Evolutionary conservation across 2,888 invertebrate genomes (phyloP), one percentile per base, ranked within the genome.

Genomic region (Orthosia gracilis): DNA sequence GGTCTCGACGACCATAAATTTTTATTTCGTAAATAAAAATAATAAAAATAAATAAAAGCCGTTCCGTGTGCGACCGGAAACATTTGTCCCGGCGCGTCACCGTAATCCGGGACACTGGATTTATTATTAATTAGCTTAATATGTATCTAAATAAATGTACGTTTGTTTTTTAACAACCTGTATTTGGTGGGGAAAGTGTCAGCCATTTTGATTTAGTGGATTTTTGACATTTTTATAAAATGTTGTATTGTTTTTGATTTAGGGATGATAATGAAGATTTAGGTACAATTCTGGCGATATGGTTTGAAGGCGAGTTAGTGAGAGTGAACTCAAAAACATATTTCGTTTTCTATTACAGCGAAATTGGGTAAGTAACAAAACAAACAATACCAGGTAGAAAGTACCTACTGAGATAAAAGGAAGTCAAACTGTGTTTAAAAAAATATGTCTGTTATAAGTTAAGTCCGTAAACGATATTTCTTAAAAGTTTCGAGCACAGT

Each of bases 51-150:
- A 94, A 94, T 93, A 94, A 94, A 94, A 91, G 91, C 91, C 92
- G 89, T 89, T 88, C 90, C 90, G 91, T 91, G 89, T 88, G 90
- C 90, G 90, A 91, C 94, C 95, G 96, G 96, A 96, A 95, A 95
- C 96, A 94, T 96, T 95, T 95, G 96, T 96, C 95, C 94, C 91
- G 92, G 84, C 90, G 90, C 93, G 95, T 94, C 95, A 93, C 92
- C 91, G 91, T 96, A 94, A 96, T 95, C 96, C 96, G 91, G 91
- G 88, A 91, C 87, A 83, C 87, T 91, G 95, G 95, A 96, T 96
- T 96, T 96, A 96, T 96, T 96, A 95, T 94, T 96, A 96, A 96
- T 96, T 96, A 96, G 93, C 91, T 90, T 91, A 91, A 92, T 92
- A 91, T 91, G 91, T 90, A 89, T 89, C 88, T 88, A 89, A 86